Base-by-base conservation (phyloP, 2,888 invertebrate genomes). In the Itoplectis maculator region DNA sequence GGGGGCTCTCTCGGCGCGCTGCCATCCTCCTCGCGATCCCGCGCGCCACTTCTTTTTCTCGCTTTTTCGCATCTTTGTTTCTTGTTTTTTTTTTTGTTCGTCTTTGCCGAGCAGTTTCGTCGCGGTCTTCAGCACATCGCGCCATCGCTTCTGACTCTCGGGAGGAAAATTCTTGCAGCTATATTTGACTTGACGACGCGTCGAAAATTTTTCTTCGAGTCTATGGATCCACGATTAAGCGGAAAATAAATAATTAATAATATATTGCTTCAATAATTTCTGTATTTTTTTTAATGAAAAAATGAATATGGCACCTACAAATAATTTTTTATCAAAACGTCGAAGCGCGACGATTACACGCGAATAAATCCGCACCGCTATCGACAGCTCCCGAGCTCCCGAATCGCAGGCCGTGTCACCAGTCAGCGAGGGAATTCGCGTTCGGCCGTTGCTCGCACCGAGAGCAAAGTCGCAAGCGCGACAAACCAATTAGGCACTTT, bases 401-500 rank as follows among this genome's bases (percentile, higher is more conserved):
- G n/a, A n/a, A n/a, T n/a, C n/a, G n/a, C n/a, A n/a, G n/a, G n/a
- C n/a, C n/a, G n/a, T n/a, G n/a, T n/a, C n/a, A n/a, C n/a, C n/a
- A n/a, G n/a, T n/a, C n/a, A n/a, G 47, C 15, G 49, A 3, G 15
- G 49, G 7, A 11, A 6, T 0, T 5, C 3, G 42, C 20, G 18
- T 40, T 42, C 45, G 18, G 11, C 35, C 29, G 29, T 3, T 5
- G 29, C 29, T 3, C 29, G 23, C 20, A 15, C 8, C 13, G 63
- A 56, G 51, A 56, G 72, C 68, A 66, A 76, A 82, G 77, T 68
- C 68, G 51, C 42, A 63, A n/a, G 59, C 69, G 74, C 87, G 86
- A 89, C 89, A 87, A 89, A 88, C 82, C 88, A 90, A 90, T 90
- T 90, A 91, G 87, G 80, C 79, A 83, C 73, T 83, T 85, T 87